phyloP scores from a whole-genome alignment of 2,888 invertebrate species.

The Chrysopilus asiliformis region DNA sequence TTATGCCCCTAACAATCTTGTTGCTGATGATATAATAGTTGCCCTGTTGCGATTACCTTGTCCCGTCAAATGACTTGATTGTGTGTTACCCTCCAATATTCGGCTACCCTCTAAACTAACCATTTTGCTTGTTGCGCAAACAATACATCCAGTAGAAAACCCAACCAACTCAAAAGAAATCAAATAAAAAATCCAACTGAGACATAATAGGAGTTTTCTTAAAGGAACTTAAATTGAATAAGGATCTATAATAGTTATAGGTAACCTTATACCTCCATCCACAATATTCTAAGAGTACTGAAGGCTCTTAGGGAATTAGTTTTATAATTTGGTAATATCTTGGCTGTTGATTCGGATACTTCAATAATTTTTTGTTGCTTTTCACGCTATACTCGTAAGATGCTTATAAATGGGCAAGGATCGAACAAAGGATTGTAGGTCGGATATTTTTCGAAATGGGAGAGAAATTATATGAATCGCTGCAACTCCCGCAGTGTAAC shows the following conservation, averaged over 20 bases:
- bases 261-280: no score
- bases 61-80: slow-evolving; percentile 16
- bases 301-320: slow-evolving; percentile 13
- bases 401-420: no score
- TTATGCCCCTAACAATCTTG: slow-evolving; percentile 17
- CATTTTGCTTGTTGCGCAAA: slow-evolving; percentile 20
- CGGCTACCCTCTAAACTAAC: slow-evolving; percentile 14
- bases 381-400: no score
- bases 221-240: not conserved
- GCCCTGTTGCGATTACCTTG: slow-evolving; percentile 18
- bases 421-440: no score
- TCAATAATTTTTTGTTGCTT: no score
- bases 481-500: no score
- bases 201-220: no score
- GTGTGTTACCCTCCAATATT: slow-evolving; percentile 16
- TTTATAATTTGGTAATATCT: slow-evolving; percentile 18
- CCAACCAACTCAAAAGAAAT: not conserved
- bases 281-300: no score
- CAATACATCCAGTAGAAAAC: slow-evolving; percentile 16
- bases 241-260: no score
- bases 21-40: slow-evolving; percentile 21
- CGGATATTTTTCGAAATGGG: no score
- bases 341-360: no score
- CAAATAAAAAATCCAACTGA: not conserved
- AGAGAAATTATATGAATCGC: no score